phyloP scores from a whole-genome alignment of 2,113 vertebrate species.

The Dicerorhinus sumatrensis region DNA sequence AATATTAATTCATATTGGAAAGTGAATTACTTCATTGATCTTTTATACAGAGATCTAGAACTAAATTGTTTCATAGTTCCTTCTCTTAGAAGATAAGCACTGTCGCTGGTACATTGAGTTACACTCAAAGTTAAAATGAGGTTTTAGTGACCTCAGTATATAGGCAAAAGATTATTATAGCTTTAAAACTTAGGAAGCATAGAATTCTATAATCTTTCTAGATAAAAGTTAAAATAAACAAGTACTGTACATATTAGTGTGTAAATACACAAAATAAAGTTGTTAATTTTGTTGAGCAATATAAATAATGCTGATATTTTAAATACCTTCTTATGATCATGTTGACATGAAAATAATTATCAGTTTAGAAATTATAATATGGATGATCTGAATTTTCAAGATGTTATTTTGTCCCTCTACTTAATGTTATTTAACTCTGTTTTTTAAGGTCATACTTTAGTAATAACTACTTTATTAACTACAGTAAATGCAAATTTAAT shows the following conservation, averaged over 20 bases:
- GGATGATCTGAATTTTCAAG: slow-evolving; percentile 18
- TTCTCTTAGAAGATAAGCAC: not conserved
- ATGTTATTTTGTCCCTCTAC: not conserved
- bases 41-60: slow-evolving; percentile 33
- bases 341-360: not conserved
- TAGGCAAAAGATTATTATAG: not conserved
- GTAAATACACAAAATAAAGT: not conserved
- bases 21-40: not conserved
- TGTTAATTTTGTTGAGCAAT: slow-evolving; percentile 31
- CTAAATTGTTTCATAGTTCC: not conserved
- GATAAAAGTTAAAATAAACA: slow-evolving; percentile 8
- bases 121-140: not conserved
- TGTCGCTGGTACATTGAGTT: not conserved
- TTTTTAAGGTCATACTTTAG: not conserved
- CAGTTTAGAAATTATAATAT: slow-evolving; percentile 35
- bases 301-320: slow-evolving; percentile 29
- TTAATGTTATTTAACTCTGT: slow-evolving; percentile 30
- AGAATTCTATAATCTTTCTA: slow-evolving; percentile 34
- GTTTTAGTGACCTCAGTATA: slow-evolving; percentile 12
- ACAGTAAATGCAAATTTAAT: slow-evolving; percentile 26
- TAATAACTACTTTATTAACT: not conserved
- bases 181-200: slow-evolving; percentile 36
- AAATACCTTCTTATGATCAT: slow-evolving; percentile 24
- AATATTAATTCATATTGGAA: slow-evolving; percentile 42
- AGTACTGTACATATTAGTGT: not conserved